Evolutionary conservation across 1,140 invertebrate species (phyloP).

Genomic region (Bombus ignitus): DNA sequence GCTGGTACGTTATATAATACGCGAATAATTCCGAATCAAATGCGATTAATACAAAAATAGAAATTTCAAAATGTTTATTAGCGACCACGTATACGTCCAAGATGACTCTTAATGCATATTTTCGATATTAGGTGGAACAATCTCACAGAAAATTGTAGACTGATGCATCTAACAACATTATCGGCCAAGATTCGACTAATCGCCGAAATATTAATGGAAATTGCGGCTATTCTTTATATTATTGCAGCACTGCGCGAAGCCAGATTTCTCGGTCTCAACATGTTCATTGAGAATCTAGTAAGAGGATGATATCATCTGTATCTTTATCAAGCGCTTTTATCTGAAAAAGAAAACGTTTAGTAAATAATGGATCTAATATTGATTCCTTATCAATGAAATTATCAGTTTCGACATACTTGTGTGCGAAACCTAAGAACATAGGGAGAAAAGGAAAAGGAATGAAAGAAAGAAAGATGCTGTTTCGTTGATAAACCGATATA

Average conservation of each 20-base stretch:
- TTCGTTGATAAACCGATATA: not conserved
- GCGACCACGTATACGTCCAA: not conserved
- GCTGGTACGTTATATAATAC: constrained; percentile 35
- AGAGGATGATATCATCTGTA: constrained; percentile 54
- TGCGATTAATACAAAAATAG: no score
- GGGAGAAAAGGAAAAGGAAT: not conserved
- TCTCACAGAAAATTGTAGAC: constrained; percentile 86
- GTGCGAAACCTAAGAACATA: not conserved
- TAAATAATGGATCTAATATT: not conserved
- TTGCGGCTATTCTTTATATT: constrained; percentile 92
- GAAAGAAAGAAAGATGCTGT: no score
- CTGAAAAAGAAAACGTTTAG: not conserved
- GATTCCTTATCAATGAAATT: not conserved
- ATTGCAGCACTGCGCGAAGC: constrained; percentile 91
- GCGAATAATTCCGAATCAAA: not conserved
- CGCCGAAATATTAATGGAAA: constrained; percentile 88
- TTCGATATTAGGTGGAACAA: constrained; percentile 85
- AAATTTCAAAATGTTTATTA: no score
- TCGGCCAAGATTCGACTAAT: constrained; percentile 86
- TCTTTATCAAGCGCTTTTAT: not conserved
- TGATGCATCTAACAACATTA: constrained; percentile 85
- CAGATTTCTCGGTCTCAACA: constrained; percentile 91
- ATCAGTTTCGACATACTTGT: no score
- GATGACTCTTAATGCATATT: not conserved
- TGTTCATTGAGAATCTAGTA: constrained; percentile 96